Conservation (phyloP, 2,797 vertebrate species). For the Pangasius larnaudii region DNA sequence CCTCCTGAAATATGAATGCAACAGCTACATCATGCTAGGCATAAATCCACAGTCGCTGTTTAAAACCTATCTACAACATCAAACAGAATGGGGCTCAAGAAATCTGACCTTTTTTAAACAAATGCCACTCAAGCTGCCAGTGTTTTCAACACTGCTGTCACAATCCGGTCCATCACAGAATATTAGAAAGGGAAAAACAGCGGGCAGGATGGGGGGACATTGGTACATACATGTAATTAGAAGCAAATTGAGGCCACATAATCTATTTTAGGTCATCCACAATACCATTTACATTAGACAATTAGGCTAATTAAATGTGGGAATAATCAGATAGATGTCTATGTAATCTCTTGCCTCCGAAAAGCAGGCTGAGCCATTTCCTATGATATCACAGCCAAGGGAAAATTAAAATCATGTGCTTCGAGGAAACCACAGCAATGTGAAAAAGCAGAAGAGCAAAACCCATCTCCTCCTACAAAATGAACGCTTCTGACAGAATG, state of each 20-base stretch:
- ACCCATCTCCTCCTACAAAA: conserved; percentile 56
- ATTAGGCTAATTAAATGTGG: conserved; percentile 78
- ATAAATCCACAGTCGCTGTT: neutral
- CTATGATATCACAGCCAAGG: conserved; percentile 52
- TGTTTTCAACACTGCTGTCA: conserved; percentile 45
- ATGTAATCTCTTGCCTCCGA: conserved; percentile 39
- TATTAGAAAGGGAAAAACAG: conserved; percentile 13
- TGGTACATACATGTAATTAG: conserved; percentile 72
- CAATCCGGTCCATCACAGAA: conserved; percentile 13
- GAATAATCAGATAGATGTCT: conserved; percentile 69
- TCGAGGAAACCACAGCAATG: conserved; percentile 63
- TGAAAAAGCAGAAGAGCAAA: conserved; percentile 55
- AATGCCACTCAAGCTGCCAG: conserved; percentile 57
- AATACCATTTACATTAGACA: conserved; percentile 77
- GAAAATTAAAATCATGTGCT: conserved; percentile 66
- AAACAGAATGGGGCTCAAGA: neutral
- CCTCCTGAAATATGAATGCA: conserved; percentile 65
- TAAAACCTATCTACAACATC: neutral
- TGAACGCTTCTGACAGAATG: conserved; percentile 55
- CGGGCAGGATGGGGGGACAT: neutral
- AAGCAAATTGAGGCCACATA: conserved; percentile 76
- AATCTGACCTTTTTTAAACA: conserved; percentile 49
- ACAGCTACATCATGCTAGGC: conserved; percentile 16
- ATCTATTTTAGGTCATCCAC: conserved; percentile 77
- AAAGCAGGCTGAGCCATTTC: conserved; percentile 51